Conservation (phyloP, 2,797 vertebrate species). For the Chrosomus eos region DNA sequence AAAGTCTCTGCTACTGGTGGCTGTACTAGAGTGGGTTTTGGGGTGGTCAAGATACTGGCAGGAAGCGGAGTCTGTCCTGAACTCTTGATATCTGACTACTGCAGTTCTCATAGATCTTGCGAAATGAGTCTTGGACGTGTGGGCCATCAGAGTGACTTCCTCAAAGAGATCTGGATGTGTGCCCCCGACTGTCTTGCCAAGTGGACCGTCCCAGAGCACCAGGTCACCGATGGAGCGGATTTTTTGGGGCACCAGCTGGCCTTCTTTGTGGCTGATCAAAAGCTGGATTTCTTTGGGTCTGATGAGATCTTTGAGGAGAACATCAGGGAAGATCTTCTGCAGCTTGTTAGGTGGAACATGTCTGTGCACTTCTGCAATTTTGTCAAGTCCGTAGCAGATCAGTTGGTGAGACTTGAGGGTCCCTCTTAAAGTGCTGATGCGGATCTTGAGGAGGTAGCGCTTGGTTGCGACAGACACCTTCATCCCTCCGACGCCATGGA, state of each 20-base stretch:
- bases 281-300: conserved; percentile 21
- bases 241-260: conserved; percentile 33
- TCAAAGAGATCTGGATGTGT: conserved; percentile 44
- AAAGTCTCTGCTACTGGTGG: conserved; percentile 25
- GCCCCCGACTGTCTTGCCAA: conserved; percentile 36
- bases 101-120: conserved; percentile 34
- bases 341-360: conserved; percentile 1
- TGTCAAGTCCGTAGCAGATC: conserved; percentile 24
- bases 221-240: conserved; percentile 13
- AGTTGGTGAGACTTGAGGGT: background rate
- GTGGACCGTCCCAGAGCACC: conserved; percentile 49
- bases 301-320: background rate
- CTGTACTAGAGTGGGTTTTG: background rate
- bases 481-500: no score
- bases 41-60: background rate
- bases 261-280: conserved; percentile 45
- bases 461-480: no score
- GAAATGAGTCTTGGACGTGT: conserved; percentile 27
- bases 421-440: background rate
- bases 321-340: background rate
- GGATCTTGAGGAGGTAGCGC: no score
- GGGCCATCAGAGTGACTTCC: background rate
- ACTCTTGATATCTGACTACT: conserved; percentile 4
- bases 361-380: background rate
- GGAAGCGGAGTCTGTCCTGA: background rate